Base-by-base conservation (phyloP, 2,797 vertebrate species). In the Cetoscarus ocellatus region DNA sequence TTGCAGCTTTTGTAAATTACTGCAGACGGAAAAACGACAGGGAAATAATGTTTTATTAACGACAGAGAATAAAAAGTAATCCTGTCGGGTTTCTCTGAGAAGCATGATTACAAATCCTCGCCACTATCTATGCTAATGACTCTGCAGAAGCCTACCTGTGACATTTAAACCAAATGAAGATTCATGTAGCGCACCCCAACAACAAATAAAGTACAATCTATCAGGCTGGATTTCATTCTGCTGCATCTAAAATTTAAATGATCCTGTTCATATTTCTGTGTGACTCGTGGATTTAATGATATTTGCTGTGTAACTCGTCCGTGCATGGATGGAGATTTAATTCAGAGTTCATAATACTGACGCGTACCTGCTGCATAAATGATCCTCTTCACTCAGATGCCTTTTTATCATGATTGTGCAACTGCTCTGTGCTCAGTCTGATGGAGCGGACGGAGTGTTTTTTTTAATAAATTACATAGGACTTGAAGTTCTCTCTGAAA, bases 401-500 rank as follows among this genome's bases (percentile, higher is more conserved):
- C 68, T 56, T 66, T 75, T 61, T 80, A 70, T 69, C 48, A 57
- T 51, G 42, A 77, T 63, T 73, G 42, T 70, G 55, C 72, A 78
- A 70, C 67, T 73, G 57, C 52, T 73, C 43, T 67, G 19, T 70
- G 70, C 18, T 53, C 39, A 7, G 11, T 51, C 43, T 42, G 51
- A 71, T 57, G 47, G 42, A 49, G 7, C 47, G 6, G 43, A 76
- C 66, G 38, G 0, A 11, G 1, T 9, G 48, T 58, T 39, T 36
- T 57, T 38, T 35, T 44, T 39, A 61, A 62, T 60, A 13, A 56
- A 66, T 54, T 10, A 56, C 63, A 51, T 34, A 40, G 10, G 70
- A 64, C 36, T 35, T 56, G 3, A 27, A 50, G n/a, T 64, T 68
- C 45, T 74, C 17, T 1, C 72, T 65, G 43, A 15, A 18, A 55